These are phyloP conservation scores for Amphipoea lucens DNA, from an alignment of 2,888 invertebrate species.

Conservation along the genomic window DNA sequence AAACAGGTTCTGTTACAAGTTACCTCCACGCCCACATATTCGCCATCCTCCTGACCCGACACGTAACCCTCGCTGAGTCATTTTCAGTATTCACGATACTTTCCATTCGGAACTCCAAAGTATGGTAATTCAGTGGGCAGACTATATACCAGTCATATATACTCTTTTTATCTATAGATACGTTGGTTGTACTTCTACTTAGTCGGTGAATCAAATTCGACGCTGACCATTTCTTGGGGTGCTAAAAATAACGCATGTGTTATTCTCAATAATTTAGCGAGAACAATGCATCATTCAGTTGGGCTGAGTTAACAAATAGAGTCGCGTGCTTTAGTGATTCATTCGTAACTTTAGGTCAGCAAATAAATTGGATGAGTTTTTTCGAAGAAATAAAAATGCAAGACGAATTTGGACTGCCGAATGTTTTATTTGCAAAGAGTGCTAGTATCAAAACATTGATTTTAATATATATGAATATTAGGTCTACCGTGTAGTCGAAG, in stretches of 20 bases:
- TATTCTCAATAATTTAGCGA: slow-evolving; percentile 71
- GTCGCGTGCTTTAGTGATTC: slow-evolving; percentile 74
- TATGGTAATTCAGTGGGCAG: slow-evolving; percentile 32
- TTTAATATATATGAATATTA: neutral
- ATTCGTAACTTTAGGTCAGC: slow-evolving; percentile 57
- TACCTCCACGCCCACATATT: slow-evolving; percentile 81
- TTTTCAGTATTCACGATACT: slow-evolving; percentile 64
- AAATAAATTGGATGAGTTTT: slow-evolving; percentile 8
- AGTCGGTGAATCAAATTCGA: slow-evolving; percentile 44
- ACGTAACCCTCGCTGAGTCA: slow-evolving; percentile 81
- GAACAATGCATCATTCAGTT: slow-evolving; percentile 78
- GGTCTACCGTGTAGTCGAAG: neutral
- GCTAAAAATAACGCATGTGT: slow-evolving; percentile 68
- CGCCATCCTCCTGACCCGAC: slow-evolving; percentile 81
- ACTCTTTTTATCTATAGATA: neutral
- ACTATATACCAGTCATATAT: neutral
- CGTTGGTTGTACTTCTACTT: neutral
- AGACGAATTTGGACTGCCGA: neutral
- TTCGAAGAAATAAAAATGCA: slow-evolving; percentile 10
- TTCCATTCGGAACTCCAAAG: slow-evolving; percentile 44
- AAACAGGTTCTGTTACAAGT: slow-evolving; percentile 87
- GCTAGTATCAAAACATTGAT: neutral
- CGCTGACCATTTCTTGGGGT: slow-evolving; percentile 58
- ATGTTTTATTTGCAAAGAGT: neutral
- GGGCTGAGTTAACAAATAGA: slow-evolving; percentile 74